phyloP scores from a whole-genome alignment of 2,797 vertebrate genomes.

The Chanos chanos region DNA sequence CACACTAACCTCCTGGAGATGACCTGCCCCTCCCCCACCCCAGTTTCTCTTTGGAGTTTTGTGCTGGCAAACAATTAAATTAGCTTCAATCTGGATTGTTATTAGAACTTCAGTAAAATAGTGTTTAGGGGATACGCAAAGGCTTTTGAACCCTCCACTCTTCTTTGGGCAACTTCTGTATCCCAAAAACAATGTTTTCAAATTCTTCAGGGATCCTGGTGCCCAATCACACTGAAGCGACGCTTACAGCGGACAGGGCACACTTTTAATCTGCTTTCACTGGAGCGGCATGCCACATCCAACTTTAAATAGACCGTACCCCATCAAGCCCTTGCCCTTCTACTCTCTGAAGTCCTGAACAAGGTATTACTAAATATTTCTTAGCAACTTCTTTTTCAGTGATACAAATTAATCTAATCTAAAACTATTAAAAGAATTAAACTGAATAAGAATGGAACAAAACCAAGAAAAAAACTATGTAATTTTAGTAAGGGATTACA shows the following conservation, averaged over 20 bases:
- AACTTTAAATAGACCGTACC: constrained; percentile 17
- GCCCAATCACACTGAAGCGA: background rate
- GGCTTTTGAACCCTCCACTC: too few species aligned
- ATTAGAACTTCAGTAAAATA: constrained; percentile 26
- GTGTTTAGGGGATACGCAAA: constrained; percentile 8
- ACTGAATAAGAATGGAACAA: too few species aligned
- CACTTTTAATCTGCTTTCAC: constrained; percentile 28
- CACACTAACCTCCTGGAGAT: constrained; percentile 31
- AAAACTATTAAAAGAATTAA: too few species aligned
- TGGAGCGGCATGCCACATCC: constrained; percentile 13
- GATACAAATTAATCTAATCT: background rate
- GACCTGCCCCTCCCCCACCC: constrained; percentile 2
- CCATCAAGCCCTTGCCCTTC: background rate
- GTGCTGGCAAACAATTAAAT: constrained; percentile 34
- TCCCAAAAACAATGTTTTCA: too few species aligned
- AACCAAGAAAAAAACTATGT: too few species aligned
- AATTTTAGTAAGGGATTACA: too few species aligned
- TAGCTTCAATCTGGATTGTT: constrained; percentile 27
- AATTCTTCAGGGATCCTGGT: too few species aligned
- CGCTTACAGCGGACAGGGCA: constrained; percentile 17
- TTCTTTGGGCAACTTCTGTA: too few species aligned
- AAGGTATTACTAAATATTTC: too few species aligned
- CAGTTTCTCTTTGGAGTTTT: constrained; percentile 24
- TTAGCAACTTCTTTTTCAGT: background rate
- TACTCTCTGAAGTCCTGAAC: background rate